Conservation (phyloP, 2,888 invertebrate species). For the Agonum fuliginosum region DNA sequence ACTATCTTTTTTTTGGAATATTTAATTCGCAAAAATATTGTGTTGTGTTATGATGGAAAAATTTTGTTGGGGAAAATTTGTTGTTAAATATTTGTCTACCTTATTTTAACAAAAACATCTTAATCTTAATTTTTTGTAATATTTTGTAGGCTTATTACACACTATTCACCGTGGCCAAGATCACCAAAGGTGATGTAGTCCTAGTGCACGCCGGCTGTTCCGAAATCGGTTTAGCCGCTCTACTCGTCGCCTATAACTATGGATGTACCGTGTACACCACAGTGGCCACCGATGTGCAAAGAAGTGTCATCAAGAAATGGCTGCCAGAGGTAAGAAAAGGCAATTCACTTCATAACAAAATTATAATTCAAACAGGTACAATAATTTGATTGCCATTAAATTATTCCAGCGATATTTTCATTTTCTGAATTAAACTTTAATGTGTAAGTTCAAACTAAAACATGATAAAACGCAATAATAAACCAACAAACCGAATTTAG, state of each 20-base stretch:
- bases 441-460: background rate
- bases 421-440: no score
- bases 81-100: background rate
- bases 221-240: slow-evolving; percentile 83
- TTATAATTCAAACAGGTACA: background rate
- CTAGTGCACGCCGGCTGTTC: slow-evolving; percentile 77
- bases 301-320: slow-evolving; percentile 67
- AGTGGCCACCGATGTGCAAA: slow-evolving; percentile 74
- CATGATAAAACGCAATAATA: no score
- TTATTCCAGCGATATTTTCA: background rate
- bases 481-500: no score
- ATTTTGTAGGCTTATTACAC: slow-evolving; percentile 72
- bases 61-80: background rate
- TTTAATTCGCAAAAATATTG: background rate
- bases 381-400: background rate
- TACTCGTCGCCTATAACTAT: slow-evolving; percentile 77
- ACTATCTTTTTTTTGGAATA: no score
- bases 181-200: slow-evolving; percentile 72
- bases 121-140: slow-evolving; percentile 65
- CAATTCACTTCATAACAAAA: background rate
- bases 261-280: slow-evolving; percentile 80
- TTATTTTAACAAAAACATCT: background rate
- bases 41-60: background rate
- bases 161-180: slow-evolving; percentile 70
- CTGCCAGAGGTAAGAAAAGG: slow-evolving; percentile 67